A percentile compares a stretch with the other conserved stretches of the same genome.
Conservation (phyloP, 2,888 invertebrate genomes). For the Lingula anatina region DNA sequence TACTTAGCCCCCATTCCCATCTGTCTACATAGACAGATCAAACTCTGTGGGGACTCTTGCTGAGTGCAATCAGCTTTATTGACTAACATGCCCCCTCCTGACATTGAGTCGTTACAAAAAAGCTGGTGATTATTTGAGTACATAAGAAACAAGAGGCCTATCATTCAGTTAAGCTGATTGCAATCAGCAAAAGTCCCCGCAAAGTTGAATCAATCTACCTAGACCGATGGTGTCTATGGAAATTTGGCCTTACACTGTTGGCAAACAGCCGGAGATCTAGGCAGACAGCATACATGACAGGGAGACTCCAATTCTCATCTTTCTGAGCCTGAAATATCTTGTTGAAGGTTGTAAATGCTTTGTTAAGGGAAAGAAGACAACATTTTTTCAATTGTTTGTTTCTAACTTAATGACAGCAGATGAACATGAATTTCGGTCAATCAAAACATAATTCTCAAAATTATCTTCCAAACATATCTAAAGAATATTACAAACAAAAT, state of each 20-base stretch:
- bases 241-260: conserved; percentile 60
- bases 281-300: conserved; percentile 84
- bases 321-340: conserved; percentile 80
- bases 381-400: background rate
- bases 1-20: too few relatives aligned
- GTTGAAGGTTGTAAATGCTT: conserved; percentile 60
- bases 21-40: conserved; percentile 79
- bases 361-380: conserved; percentile 8
- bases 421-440: background rate
- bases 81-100: too few relatives aligned
- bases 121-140: too few relatives aligned
- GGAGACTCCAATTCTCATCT: conserved; percentile 96
- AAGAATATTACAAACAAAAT: conserved; percentile 62
- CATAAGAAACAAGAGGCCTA: too few relatives aligned
- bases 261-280: conserved; percentile 76
- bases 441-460: background rate
- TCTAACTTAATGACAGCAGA: background rate
- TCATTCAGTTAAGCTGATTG: too few relatives aligned
- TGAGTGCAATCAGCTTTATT: too few relatives aligned
- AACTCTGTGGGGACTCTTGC: too few relatives aligned
- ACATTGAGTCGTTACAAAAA: too few relatives aligned
- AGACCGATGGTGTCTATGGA: too few relatives aligned
- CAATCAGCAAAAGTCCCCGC: too few relatives aligned
- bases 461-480: conserved; percentile 4
- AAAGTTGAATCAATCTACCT: too few relatives aligned